Base-by-base conservation (phyloP, 2,113 vertebrate genomes). In the Megaceryle torquata region DNA sequence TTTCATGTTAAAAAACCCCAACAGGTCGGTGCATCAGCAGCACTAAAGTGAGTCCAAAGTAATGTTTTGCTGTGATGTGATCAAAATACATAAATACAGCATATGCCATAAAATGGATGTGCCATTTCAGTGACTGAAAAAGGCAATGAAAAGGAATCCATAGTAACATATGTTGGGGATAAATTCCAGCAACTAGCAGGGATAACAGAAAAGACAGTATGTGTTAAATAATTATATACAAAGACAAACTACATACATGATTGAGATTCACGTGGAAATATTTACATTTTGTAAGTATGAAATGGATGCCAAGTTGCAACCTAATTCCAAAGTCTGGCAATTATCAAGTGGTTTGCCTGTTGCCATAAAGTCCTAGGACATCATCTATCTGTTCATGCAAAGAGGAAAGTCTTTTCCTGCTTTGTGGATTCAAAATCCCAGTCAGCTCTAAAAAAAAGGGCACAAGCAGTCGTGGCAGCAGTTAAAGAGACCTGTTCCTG, bases 61-160 rank as follows among this genome's bases (percentile, higher is more conserved):
- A 68, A 71, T 64, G 46, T 68, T 88, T 78, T 71, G 29, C 48
- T 64, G 72, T n/a, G 64, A 41, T 77, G 25, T 67, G 67, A 93
- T 85, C 24, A 53, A 71, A 65, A 81, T 16, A 63, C 11, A 16
- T n/a, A 18, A 22, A 31, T 37, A 24, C 53, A 78, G 79, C 51
- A n/a, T 82, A 74, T 96, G 75, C 67, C 51, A 43, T 83, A 41
- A 78, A 86, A 77, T 88, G 48, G 35, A 91, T 83, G 64, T 96
- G 69, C 64, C 24, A 21, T 93, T 93, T 94, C 35, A 20, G 61
- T 69, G 82, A 56, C 95, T 97, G 90, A 41, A 91, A 96, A 94
- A 94, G 82, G 86, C 90, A 92, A 37, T 35, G 50, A 46, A 86
- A 91, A 94, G 22, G 43, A 96, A 88, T 91, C 53, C 72, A 50